Percentiles rank a stretch among this genome's conserved stretches.
Evolutionary conservation across 1,140 invertebrate genomes (phyloP).

Genomic region (Heliconius hewitsoni): DNA sequence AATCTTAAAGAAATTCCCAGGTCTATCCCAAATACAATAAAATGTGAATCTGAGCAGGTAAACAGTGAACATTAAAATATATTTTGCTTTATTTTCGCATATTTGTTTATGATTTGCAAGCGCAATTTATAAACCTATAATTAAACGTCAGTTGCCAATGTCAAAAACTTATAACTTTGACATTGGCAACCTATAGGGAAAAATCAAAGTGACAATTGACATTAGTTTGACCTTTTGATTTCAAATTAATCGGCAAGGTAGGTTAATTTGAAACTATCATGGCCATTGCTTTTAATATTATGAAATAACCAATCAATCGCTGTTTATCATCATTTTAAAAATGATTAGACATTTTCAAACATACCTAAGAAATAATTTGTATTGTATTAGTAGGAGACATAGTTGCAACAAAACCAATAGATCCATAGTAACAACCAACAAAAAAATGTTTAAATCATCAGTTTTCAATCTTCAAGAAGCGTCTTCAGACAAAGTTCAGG

Average conservation of each 20-base stretch:
- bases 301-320: slow-evolving; percentile 1
- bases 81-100: too few relatives aligned
- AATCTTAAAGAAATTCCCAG: too few relatives aligned
- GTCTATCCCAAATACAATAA: too few relatives aligned
- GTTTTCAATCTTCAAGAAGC: slow-evolving; percentile 70
- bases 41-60: too few relatives aligned
- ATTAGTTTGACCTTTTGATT: slow-evolving; percentile 35
- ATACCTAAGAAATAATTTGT: slow-evolving; percentile 33
- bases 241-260: slow-evolving; percentile 27
- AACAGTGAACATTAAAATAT: too few relatives aligned
- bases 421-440: slow-evolving; percentile 38
- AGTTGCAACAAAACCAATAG: slow-evolving; percentile 40
- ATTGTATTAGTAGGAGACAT: slow-evolving; percentile 45
- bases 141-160: too few relatives aligned
- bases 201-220: slow-evolving; percentile 25
- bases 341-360: slow-evolving; percentile 29
- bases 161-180: not conserved
- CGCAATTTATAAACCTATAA: too few relatives aligned
- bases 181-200: not conserved
- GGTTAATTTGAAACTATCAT: slow-evolving; percentile 16
- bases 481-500: slow-evolving; percentile 80
- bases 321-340: not conserved
- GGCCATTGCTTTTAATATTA: slow-evolving; percentile 14
- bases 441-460: slow-evolving; percentile 71
- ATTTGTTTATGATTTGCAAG: too few relatives aligned